A percentile compares a stretch with the other conserved stretches of the same genome.
These are phyloP conservation scores for Prinia subflava DNA, from an alignment of 2,113 vertebrate genomes.

Conservation along the genomic window DNA sequence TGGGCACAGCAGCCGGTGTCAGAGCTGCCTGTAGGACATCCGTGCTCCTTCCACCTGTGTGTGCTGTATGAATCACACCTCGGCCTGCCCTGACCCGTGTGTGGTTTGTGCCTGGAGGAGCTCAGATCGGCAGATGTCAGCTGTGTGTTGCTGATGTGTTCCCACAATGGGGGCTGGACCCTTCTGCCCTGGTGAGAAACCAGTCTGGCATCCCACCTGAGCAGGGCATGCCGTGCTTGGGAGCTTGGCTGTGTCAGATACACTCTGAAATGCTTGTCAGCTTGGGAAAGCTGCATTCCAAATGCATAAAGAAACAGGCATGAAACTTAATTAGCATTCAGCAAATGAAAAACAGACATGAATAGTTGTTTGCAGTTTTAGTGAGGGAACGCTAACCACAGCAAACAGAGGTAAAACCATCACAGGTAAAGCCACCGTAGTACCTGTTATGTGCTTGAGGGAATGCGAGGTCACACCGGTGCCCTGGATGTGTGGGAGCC, in stretches of 20 bases:
- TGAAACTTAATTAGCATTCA: not conserved
- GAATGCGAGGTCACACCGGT: not conserved
- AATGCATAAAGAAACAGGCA: not conserved
- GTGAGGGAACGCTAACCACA: not conserved
- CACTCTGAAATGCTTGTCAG: not conserved
- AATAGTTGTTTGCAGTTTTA: not conserved
- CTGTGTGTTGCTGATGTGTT: not conserved
- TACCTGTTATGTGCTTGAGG: not conserved
- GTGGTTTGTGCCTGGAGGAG: not conserved
- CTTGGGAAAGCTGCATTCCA: not conserved
- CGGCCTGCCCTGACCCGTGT: not conserved
- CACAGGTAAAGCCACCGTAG: not conserved
- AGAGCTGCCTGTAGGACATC: not conserved
- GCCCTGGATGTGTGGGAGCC: not conserved
- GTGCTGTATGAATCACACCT: not conserved
- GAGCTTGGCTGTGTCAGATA: not conserved
- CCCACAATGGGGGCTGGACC: not conserved
- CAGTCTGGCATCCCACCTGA: not conserved
- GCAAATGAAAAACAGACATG: not conserved
- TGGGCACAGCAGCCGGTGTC: not conserved
- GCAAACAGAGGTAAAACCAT: not conserved
- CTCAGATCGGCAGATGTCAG: not conserved
- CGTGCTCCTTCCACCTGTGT: fast-evolving
- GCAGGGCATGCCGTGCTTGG: not conserved
- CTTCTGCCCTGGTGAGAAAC: not conserved